These are phyloP conservation scores for Cliona cf. orientalis DNA, from an alignment of 37 sponge, comb jelly and placozoan genomes.

Conservation along the genomic window DNA sequence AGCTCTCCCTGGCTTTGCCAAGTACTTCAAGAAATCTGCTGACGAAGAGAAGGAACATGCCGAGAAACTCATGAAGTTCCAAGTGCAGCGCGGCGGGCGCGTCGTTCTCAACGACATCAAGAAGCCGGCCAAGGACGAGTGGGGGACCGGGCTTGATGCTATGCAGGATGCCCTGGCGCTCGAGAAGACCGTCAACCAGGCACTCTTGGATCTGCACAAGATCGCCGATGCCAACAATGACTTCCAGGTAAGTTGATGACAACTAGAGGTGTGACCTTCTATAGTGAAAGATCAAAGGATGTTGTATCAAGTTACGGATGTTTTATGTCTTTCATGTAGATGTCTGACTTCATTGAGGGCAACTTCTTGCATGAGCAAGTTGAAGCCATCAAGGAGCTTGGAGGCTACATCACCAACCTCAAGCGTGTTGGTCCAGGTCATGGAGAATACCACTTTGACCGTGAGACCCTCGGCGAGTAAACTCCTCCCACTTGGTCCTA, in stretches of 20 bases:
- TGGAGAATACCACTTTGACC: constrained; percentile 89
- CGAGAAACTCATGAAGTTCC: constrained; percentile 84
- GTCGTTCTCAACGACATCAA: constrained; percentile 72
- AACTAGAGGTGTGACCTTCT: neutral
- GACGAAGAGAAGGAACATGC: constrained; percentile 88
- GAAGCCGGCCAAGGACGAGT: constrained; percentile 82
- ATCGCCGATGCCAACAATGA: constrained; percentile 67
- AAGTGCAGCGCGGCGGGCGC: constrained; percentile 80
- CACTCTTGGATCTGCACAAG: constrained; percentile 84
- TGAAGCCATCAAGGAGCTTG: constrained; percentile 87
- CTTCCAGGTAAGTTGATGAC: constrained; percentile 35
- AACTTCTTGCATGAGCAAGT: constrained; percentile 79
- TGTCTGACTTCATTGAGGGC: constrained; percentile 80
- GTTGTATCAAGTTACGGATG: neutral
- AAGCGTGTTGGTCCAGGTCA: constrained; percentile 84
- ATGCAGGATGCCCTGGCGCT: constrained; percentile 78
- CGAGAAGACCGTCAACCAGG: constrained; percentile 85
- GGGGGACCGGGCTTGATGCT: constrained; percentile 77
- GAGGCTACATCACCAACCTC: constrained; percentile 76
- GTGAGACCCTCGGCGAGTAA: constrained; percentile 41
- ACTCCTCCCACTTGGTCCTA: neutral
- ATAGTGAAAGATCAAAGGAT: neutral
- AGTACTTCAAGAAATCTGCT: constrained; percentile 80
- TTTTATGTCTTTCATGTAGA: constrained; percentile 18
- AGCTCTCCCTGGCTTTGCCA: constrained; percentile 64